These are phyloP conservation scores for Lophura swinhoii DNA, from an alignment of 2,797 vertebrate genomes.

Conservation along the genomic window DNA sequence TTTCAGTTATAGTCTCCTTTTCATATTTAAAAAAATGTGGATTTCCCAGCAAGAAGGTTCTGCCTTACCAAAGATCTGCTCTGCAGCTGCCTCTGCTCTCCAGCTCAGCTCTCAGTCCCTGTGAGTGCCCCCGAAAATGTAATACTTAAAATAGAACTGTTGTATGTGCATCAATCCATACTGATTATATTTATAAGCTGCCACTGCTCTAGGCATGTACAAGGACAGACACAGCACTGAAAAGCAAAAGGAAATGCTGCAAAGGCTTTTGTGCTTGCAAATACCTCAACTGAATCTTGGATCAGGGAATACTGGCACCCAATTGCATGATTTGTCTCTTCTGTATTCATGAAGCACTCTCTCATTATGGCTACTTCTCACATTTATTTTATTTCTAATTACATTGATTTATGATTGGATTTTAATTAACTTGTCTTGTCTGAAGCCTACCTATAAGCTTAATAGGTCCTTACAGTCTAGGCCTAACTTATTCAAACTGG, in stretches of 20 bases:
- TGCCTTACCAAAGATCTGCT: background rate
- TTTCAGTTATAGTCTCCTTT: background rate
- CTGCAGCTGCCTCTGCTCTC: slow-evolving; percentile 16
- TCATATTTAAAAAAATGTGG: background rate
- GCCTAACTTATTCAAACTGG: background rate
- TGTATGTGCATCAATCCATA: background rate
- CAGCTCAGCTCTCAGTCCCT: background rate
- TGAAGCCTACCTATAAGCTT: slow-evolving; percentile 22
- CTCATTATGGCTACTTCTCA: slow-evolving; percentile 13
- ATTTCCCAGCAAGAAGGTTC: background rate
- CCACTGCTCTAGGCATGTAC: background rate
- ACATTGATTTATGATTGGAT: slow-evolving; percentile 40
- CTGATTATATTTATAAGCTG: background rate
- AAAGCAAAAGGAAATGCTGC: background rate
- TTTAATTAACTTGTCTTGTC: slow-evolving; percentile 55
- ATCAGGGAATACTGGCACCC: background rate
- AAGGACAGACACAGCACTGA: background rate
- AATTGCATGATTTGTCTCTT: background rate
- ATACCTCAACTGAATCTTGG: background rate
- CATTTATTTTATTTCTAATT: slow-evolving; percentile 62
- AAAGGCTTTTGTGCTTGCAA: background rate
- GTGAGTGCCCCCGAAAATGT: background rate
- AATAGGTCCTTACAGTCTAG: background rate
- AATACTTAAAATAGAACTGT: background rate
- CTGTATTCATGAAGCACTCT: background rate